Conservation (phyloP, 2,113 vertebrate species). For the Pterocles burchelli region DNA sequence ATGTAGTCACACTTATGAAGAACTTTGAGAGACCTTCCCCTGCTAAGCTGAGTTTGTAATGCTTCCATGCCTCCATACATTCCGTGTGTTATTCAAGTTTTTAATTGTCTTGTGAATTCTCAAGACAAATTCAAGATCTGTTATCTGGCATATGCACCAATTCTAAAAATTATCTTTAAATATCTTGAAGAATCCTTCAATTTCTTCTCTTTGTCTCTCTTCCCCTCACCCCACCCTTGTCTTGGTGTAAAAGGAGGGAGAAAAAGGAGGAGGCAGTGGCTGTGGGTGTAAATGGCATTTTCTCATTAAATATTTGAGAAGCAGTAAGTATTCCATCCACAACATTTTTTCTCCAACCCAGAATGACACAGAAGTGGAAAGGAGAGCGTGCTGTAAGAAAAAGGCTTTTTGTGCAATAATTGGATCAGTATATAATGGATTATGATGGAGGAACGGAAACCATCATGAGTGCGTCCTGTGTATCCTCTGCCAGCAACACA, state of each 20-base stretch:
- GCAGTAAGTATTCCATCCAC: slow-evolving; percentile 64
- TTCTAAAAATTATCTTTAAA: neutral
- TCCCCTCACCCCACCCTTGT: no score
- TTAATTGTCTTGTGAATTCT: neutral
- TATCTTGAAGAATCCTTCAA: neutral
- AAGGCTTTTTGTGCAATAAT: slow-evolving; percentile 73
- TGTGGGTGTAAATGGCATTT: slow-evolving; percentile 73
- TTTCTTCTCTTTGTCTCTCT: neutral
- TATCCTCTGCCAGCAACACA: slow-evolving; percentile 62
- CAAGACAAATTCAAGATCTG: neutral
- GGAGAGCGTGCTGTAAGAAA: slow-evolving; percentile 44
- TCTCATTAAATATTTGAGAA: slow-evolving; percentile 64
- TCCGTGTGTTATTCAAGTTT: neutral
- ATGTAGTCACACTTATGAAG: accelerated
- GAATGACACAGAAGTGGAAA: slow-evolving; percentile 52
- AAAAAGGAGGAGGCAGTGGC: neutral
- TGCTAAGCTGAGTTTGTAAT: neutral
- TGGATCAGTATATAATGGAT: slow-evolving; percentile 41
- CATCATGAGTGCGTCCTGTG: neutral
- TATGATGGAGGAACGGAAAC: slow-evolving; percentile 29
- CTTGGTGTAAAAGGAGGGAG: neutral
- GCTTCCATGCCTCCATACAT: neutral
- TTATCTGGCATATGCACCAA: neutral
- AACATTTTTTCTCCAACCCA: slow-evolving; percentile 28
- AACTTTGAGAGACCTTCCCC: neutral